Evolutionary conservation across 2,888 invertebrate species (phyloP), one percentile per base, ranked within the genome.

Genomic region (Cheilosia variabilis): DNA sequence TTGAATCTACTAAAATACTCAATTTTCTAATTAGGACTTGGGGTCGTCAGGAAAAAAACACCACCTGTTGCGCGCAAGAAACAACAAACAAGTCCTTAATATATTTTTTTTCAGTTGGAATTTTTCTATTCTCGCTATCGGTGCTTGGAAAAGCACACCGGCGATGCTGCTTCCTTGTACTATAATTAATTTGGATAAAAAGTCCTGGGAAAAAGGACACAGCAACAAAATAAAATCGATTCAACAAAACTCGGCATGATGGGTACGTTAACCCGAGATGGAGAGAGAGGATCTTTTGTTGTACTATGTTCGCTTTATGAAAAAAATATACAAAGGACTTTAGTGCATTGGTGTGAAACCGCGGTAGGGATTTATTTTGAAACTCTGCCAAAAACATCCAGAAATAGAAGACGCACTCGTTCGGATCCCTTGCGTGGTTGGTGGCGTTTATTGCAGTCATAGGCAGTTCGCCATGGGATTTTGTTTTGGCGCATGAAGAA

Each of bases 281-380:
- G 37, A 22, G 17, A 37, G 17, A 27, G 52, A n/a, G 24, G 57
- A 19, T 43, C n/a, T 31, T 69, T 69, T 75, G 50, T 9, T 19
- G 47, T 27, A 17, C 43, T 52, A 24, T 27, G 52, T 72, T 55
- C 45, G 45, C 60, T 80, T 57, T 69, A 45, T 76, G 37, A 84
- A 58, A 53, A 47, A 71, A 58, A 47, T 31, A 75, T 47, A 84
- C 84, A 84, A 84, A 84, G 80, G 80, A 80, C 53, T 71, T 27
- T 34, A 19, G 47, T 45, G 57, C 68, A 68, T 65, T 84, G 75
- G 84, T 69, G 80, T 75, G 75, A 75, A 79, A 75, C 75, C 69
- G 75, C 84, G 75, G 66, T 66, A 72, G 65, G 75, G 80, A 75
- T 80, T 84, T 71, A 84, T 84, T 75, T 84, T 84, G 84, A 84